phyloP scores from a whole-genome alignment of 2,888 invertebrate species.

The Pammene fasciana region DNA sequence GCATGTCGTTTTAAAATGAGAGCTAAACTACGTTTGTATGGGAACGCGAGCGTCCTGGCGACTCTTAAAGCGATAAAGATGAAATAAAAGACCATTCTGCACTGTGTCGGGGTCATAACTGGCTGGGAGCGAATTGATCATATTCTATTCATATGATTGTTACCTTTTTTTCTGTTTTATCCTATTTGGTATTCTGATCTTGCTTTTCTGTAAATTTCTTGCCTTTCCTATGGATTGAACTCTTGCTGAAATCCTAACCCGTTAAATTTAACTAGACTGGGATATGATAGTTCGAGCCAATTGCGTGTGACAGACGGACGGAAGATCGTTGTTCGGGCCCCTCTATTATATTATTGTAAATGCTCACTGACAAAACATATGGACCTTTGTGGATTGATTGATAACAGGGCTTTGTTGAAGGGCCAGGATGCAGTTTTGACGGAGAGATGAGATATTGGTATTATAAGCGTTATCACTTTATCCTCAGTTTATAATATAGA shows the following conservation, averaged over 20 bases:
- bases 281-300: conserved; percentile 36
- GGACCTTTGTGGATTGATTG: conserved; percentile 50
- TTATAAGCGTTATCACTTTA: background rate
- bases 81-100: no score
- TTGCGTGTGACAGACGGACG: conserved; percentile 56
- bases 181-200: background rate
- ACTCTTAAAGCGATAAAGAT: no score
- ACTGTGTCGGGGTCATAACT: no score
- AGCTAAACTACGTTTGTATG: no score
- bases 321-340: conserved; percentile 62
- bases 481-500: no score
- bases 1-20: no score
- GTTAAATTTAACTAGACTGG: conserved; percentile 17
- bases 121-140: no score
- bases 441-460: background rate
- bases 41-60: no score
- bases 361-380: conserved; percentile 72
- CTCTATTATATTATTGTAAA: conserved; percentile 63
- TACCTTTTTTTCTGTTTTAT: no score
- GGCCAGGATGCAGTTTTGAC: conserved; percentile 17
- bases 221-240: background rate
- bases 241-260: background rate
- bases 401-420: conserved; percentile 43
- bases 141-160: no score
- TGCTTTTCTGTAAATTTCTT: background rate